A percentile compares a stretch with the other conserved stretches of the same genome.
Evolutionary conservation across 1,140 invertebrate species (phyloP).

Genomic region (Drosophila miranda): DNA sequence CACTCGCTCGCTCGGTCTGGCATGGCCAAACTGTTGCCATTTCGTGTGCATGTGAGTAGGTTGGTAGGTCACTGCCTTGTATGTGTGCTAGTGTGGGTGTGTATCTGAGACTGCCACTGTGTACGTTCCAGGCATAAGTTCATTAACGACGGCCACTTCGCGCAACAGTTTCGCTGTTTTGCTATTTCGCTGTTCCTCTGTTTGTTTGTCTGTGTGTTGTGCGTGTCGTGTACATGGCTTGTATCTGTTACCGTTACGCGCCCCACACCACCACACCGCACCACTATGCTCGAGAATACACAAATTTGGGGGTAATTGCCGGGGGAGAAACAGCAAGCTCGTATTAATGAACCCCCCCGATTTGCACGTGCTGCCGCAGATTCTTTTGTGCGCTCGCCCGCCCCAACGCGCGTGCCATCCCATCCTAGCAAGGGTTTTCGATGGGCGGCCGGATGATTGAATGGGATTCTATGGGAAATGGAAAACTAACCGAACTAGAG

Average conservation of each 20-base stretch:
- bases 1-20: constrained; percentile 40
- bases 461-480: constrained; percentile 26
- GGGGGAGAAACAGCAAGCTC: constrained; percentile 41
- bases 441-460: constrained; percentile 3
- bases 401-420: not conserved
- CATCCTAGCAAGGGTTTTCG: constrained; percentile 2
- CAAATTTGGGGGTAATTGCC: constrained; percentile 43
- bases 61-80: constrained; percentile 71
- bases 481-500: constrained; percentile 11
- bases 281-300: not conserved
- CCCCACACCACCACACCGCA: constrained; percentile 6
- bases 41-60: constrained; percentile 47
- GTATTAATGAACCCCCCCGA: constrained; percentile 42
- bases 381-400: constrained; percentile 22
- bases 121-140: constrained; percentile 64
- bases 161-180: constrained; percentile 73
- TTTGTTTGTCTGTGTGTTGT: not conserved
- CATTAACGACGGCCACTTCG: constrained; percentile 62
- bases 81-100: constrained; percentile 15
- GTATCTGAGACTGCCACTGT: constrained; percentile 41
- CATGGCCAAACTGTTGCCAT: constrained; percentile 67
- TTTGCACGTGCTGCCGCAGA: constrained; percentile 34
- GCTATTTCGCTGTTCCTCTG: not conserved
- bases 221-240: constrained; percentile 1
- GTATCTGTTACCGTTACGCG: constrained; percentile 31